Evolutionary conservation across 53 echinoderm and acorn worm species (phyloP).

Genomic region (Glandiceps talaboti): DNA sequence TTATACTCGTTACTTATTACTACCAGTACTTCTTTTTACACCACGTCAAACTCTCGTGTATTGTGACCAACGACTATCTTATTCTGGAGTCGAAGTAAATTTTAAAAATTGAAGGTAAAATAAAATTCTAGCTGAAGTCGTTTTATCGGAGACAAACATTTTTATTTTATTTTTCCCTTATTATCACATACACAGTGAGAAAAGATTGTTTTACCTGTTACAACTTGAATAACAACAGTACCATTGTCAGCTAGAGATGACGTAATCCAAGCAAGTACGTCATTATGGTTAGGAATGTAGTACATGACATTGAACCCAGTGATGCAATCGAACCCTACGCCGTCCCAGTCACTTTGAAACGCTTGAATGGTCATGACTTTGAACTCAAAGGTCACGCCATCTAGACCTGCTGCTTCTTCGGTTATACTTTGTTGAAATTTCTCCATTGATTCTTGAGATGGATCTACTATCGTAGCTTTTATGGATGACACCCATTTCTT

Average conservation of each 20-base stretch:
- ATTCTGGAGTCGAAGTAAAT: too few relatives aligned
- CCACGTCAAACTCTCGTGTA: too few relatives aligned
- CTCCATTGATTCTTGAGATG: neutral
- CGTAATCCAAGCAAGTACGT: neutral
- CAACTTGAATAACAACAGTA: neutral
- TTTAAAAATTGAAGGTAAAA: too few relatives aligned
- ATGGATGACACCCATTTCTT: neutral
- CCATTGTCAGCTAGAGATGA: neutral
- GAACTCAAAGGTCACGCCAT: neutral
- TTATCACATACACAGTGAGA: too few relatives aligned
- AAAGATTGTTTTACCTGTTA: too few relatives aligned
- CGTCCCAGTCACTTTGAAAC: neutral
- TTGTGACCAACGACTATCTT: too few relatives aligned
- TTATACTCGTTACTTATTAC: too few relatives aligned
- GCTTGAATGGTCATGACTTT: neutral
- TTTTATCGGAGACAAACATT: too few relatives aligned
- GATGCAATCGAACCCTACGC: neutral
- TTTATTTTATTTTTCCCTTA: too few relatives aligned
- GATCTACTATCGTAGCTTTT: neutral
- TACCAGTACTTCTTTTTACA: too few relatives aligned
- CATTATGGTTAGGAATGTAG: neutral
- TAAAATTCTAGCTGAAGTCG: too few relatives aligned
- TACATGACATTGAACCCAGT: neutral
- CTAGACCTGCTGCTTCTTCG: neutral
- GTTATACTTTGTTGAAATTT: neutral